phyloP scores from a whole-genome alignment of 2,888 invertebrate species.

The Xiphydria camelus region DNA sequence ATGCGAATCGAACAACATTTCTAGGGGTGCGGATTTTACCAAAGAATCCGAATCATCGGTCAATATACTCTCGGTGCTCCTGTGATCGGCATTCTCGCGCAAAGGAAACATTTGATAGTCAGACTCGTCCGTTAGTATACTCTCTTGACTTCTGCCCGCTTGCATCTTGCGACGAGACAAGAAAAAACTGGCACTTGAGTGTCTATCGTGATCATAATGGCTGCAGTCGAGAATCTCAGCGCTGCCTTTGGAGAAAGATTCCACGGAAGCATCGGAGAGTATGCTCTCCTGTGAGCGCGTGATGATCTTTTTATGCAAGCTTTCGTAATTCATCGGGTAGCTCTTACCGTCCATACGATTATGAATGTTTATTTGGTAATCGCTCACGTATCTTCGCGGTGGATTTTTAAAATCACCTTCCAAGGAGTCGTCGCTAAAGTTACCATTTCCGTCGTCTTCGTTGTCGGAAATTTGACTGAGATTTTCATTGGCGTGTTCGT shows the following conservation, averaged over 20 bases:
- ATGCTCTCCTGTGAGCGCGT: conserved; percentile 52
- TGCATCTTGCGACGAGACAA: conserved; percentile 70
- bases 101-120: conserved; percentile 63
- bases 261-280: conserved; percentile 49
- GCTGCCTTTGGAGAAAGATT: conserved; percentile 47
- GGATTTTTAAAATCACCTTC: conserved; percentile 66
- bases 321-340: conserved; percentile 31
- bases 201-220: conserved; percentile 50
- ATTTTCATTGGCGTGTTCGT: conserved; percentile 41
- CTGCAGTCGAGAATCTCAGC: conserved; percentile 47
- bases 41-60: conserved; percentile 76
- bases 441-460: conserved; percentile 64
- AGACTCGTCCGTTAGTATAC: conserved; percentile 74
- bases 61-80: conserved; percentile 78
- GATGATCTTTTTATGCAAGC: conserved; percentile 32
- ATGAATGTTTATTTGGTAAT: conserved; percentile 71
- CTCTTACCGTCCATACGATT: conserved; percentile 34
- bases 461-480: conserved; percentile 37
- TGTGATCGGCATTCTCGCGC: conserved; percentile 66
- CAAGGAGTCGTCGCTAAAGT: conserved; percentile 79
- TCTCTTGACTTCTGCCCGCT: conserved; percentile 74
- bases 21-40: conserved; percentile 77
- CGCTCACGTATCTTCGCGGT: conserved; percentile 73
- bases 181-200: conserved; percentile 78
- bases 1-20: conserved; percentile 69